These are phyloP conservation scores for Neuroterus valhalla DNA, from an alignment of 1,140 invertebrate genomes.

Conservation along the genomic window DNA sequence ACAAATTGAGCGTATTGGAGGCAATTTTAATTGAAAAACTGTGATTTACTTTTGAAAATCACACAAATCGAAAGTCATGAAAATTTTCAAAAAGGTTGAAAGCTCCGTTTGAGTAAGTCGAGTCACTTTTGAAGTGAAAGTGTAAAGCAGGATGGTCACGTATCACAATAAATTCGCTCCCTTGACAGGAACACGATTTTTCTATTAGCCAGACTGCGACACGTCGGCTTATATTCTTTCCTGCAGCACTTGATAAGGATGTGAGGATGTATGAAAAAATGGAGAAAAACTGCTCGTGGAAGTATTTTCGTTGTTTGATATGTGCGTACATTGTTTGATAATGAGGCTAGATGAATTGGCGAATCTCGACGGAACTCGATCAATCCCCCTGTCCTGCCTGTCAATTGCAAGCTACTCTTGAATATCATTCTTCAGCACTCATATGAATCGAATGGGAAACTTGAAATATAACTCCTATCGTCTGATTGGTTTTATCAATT, in stretches of 20 bases:
- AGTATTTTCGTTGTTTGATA: conserved; percentile 42
- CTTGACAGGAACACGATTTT: conserved; percentile 68
- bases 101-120: no score
- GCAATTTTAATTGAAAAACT: no score
- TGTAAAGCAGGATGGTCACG: conserved; percentile 49
- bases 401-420: conserved; percentile 49
- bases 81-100: no score
- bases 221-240: conserved; percentile 38
- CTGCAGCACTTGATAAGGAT: conserved; percentile 35
- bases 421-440: conserved; percentile 39
- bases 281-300: background rate
- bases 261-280: conserved; percentile 4
- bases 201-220: conserved; percentile 60
- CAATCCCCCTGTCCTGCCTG: conserved; percentile 57
- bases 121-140: no score
- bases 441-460: no score
- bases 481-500: no score
- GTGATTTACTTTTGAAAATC: no score
- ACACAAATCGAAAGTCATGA: no score
- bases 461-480: no score
- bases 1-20: no score
- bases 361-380: conserved; percentile 56
- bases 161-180: conserved; percentile 62
- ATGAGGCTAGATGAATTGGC: conserved; percentile 60
- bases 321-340: conserved; percentile 50